A percentile compares a stretch with the other conserved stretches of the same genome.
phyloP scores from a whole-genome alignment of 2,888 invertebrate genomes.

The Temnothorax rugatulus region DNA sequence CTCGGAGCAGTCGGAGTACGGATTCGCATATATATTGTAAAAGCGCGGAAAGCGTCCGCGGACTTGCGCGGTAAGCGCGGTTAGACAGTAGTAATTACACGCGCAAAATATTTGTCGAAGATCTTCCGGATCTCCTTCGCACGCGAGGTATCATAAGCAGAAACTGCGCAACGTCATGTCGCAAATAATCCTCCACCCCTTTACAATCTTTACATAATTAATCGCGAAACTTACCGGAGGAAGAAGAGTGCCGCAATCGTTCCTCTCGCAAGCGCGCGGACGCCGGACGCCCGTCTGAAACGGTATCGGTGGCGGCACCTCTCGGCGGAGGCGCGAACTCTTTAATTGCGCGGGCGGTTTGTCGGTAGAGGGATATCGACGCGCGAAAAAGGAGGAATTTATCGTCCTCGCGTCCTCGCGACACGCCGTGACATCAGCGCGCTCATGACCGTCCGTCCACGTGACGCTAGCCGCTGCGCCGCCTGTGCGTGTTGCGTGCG shows the following conservation, averaged over 20 bases:
- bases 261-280: too few species aligned
- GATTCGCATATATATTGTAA: neutral
- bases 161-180: neutral
- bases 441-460: conserved; percentile 64
- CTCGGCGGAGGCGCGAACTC: neutral
- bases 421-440: conserved; percentile 35
- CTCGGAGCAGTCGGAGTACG: too few species aligned
- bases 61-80: neutral
- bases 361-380: neutral
- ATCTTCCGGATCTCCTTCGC: neutral
- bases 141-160: too few species aligned
- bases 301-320: neutral
- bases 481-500: conserved; percentile 61
- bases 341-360: neutral
- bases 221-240: neutral
- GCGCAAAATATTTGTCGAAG: neutral
- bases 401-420: neutral
- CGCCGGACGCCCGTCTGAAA: too few species aligned
- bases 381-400: neutral
- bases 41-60: conserved; percentile 2
- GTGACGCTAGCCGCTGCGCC: conserved; percentile 68
- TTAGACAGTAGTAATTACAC: too few species aligned
- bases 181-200: neutral
- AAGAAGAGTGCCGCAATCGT: too few species aligned
- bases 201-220: neutral